Conservation (phyloP, 1,140 invertebrate genomes). For the Pteromalus puparum region DNA sequence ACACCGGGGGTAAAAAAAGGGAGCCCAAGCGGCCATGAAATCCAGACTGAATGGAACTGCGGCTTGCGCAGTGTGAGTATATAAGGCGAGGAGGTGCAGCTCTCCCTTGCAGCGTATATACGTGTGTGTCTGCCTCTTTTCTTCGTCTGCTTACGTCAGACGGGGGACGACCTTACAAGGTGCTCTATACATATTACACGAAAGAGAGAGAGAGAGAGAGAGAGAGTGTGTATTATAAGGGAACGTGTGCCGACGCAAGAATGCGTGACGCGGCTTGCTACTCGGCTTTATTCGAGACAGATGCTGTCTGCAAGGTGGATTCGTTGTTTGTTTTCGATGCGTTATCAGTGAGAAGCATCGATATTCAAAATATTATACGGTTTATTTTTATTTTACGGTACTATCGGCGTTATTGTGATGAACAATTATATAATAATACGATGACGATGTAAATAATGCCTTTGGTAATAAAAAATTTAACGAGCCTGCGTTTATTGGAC, state of each 20-base stretch:
- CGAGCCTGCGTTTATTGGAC: too few relatives aligned
- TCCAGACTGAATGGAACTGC: conserved; percentile 31
- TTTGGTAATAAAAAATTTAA: too few relatives aligned
- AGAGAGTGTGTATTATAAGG: background rate
- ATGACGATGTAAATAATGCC: too few relatives aligned
- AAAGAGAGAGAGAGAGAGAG: background rate
- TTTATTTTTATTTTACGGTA: too few relatives aligned
- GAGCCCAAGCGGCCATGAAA: conserved; percentile 30
- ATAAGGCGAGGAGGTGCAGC: conserved; percentile 3
- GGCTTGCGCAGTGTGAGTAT: background rate
- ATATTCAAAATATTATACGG: too few relatives aligned
- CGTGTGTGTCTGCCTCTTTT: background rate
- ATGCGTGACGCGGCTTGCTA: conserved; percentile 4
- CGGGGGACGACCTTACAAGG: conserved; percentile 18
- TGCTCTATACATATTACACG: background rate
- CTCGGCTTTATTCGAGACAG: background rate
- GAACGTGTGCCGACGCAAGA: conserved; percentile 1
- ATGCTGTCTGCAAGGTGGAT: background rate
- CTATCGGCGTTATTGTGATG: too few relatives aligned
- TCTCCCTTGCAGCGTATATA: background rate
- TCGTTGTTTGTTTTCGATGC: background rate
- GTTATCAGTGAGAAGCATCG: too few relatives aligned
- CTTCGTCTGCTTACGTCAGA: conserved; percentile 29
- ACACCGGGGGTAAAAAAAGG: background rate
- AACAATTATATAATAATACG: too few relatives aligned